Percentiles rank a stretch among this genome's conserved stretches.
Conservation (phyloP, 2,888 invertebrate species). For the Tenthredo livida region DNA sequence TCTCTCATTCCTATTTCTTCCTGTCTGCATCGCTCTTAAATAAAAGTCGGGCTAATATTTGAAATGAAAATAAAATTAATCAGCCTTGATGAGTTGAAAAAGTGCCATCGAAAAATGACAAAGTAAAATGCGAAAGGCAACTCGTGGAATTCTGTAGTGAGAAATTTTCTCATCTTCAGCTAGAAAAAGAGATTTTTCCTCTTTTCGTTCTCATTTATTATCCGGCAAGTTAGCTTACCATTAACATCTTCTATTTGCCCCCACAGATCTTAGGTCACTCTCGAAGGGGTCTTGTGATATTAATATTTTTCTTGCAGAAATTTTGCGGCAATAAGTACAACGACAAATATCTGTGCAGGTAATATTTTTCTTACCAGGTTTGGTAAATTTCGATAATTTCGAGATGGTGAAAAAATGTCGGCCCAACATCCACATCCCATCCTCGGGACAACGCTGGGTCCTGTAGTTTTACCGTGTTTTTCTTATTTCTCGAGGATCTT, state of each 20-base stretch:
- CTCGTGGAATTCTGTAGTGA: background rate
- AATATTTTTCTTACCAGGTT: background rate
- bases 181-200: background rate
- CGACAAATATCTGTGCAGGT: constrained; percentile 65
- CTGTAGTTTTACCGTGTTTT: constrained; percentile 18
- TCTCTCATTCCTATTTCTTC: constrained; percentile 32
- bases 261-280: constrained; percentile 63
- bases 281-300: constrained; percentile 65
- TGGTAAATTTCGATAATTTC: background rate
- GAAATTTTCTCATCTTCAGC: background rate
- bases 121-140: background rate
- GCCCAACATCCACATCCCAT: background rate
- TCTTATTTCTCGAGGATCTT: constrained; percentile 67
- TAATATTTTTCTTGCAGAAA: constrained; percentile 76
- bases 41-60: background rate
- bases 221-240: constrained; percentile 70
- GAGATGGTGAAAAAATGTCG: background rate
- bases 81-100: background rate
- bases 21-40: constrained; percentile 4
- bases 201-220: background rate
- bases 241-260: constrained; percentile 74
- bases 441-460: background rate
- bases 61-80: constrained; percentile 5
- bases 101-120: background rate
- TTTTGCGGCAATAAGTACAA: constrained; percentile 70